These are phyloP conservation scores for Aurelia sp. DNA, from an alignment of 30 jellyfish, hydroid and myxozoan genomes.

Conservation along the genomic window DNA sequence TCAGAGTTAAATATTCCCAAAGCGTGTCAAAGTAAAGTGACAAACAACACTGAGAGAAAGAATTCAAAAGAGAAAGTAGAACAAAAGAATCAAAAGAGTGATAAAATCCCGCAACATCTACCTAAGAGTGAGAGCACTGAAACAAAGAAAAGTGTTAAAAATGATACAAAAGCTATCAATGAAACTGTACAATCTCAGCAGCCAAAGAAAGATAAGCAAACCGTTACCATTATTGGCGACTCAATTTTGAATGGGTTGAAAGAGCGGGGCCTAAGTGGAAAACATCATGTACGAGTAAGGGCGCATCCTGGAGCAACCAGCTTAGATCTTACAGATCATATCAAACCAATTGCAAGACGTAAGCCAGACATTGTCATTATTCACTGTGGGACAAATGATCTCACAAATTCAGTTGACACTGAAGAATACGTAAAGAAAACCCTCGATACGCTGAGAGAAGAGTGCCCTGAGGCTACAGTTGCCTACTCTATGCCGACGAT, in stretches of 20 bases:
- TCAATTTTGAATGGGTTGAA: constrained; percentile 27
- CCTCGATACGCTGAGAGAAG: constrained; percentile 3
- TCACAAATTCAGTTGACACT: constrained; percentile 11
- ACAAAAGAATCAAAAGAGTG: too few relatives aligned
- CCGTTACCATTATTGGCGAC: constrained; percentile 19
- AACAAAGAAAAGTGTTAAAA: constrained; percentile 11
- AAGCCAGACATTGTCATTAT: constrained; percentile 4
- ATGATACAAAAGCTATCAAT: neutral
- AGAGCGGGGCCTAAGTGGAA: constrained; percentile 23
- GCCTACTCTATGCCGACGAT: neutral
- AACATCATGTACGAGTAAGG: constrained; percentile 16
- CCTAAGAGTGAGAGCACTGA: constrained; percentile 1
- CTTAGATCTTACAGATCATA: constrained; percentile 17
- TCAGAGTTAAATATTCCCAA: too few relatives aligned
- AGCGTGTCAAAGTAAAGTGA: too few relatives aligned
- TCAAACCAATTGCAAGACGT: constrained; percentile 12
- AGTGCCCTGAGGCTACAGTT: constrained; percentile 16
- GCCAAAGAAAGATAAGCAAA: neutral
- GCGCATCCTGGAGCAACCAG: constrained; percentile 36
- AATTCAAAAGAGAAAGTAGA: too few relatives aligned
- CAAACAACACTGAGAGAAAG: too few relatives aligned
- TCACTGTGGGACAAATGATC: constrained; percentile 24
- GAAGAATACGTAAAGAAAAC: constrained; percentile 2
- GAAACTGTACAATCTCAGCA: neutral
- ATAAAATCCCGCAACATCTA: neutral